Base-by-base conservation (phyloP, 2,113 vertebrate species). In the Psephotus haematonotus region DNA sequence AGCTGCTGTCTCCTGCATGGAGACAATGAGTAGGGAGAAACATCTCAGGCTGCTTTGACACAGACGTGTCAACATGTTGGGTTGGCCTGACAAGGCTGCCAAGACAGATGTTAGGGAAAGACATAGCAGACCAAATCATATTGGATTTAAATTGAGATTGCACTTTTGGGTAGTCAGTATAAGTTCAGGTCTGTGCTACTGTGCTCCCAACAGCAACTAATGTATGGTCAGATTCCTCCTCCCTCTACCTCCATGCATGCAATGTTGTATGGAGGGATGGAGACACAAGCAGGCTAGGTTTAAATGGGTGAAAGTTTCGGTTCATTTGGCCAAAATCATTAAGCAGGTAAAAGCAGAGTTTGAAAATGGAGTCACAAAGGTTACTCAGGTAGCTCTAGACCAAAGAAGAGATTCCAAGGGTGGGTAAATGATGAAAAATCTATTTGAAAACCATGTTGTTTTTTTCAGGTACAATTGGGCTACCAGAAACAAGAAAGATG, bases 371-470 rank as follows among this genome's bases (percentile, higher is more conserved):
- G 11, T 28, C 16, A 20, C 11, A 41, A 25, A 31, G 1, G 4
- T 65, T 69, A 6, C 81, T 47, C 16, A 57, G 15, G 44, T 24
- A 71, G 22, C 13, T 3, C 7, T 25, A 52, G 24, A 2, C 10
- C 44, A 82, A 53, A 82, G 14, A 57, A 47, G 14, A 46, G 10
- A 53, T 60, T 77, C 17, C 5, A 11, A 17, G 10, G 2, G 3
- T 49, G 41, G 37, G 7, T 22, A 82, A 59, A 79, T 29, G 3
- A 70, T 50, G 4, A 3, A 78, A 87, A 78, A 75, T 3, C 12
- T 16, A 3, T 28, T 29, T 37, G 25, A 74, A 78, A 10, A 2
- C 0, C 2, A 2, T 13, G 7, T 9, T 0, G 1, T 2, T 6
- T 3, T 8, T 65, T 43, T 74, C 23, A 85, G 23, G 8, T 71